Evolutionary conservation across 2,888 invertebrate species (phyloP), one percentile per base, ranked within the genome.

Genomic region (Elegia similella): DNA sequence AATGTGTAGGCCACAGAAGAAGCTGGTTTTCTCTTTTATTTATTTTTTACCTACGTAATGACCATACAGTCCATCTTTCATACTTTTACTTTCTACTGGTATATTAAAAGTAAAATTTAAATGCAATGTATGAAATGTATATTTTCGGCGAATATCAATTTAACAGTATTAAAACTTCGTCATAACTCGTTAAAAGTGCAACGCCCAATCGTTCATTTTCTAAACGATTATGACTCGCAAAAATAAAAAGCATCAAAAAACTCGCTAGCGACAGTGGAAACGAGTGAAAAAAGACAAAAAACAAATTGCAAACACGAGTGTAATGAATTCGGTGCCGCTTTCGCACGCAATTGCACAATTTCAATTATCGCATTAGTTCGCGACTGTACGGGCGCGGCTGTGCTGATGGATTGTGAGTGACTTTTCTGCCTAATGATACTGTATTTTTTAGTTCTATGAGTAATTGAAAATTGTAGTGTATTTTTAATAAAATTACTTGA

Each of bases 281-380:
- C 68, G 73, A 69, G 77, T 69, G 79, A 80, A 80, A 82, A 73
- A 63, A 58, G 62, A 58, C 63, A 76, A 74, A 73, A 80, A 76
- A 77, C 73, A 78, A 82, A 81, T 75, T 80, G 80, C 80, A 76
- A 84, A 86, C 79, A 79, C 75, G 76, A 71, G 74, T 70, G 80
- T 90, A 89, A 90, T 90, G 89, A 90, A 88, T 90, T 88, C 83
- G 84, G 83, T 69, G 81, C 76, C 76, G 77, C 83, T 84, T 88
- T 90, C 79, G 90, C 92, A 92, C 90, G 92, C 90, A 88, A 91
- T 91, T 91, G 90, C 92, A 91, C 90, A 88, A 88, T 92, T 92
- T 91, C 92, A 92, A 92, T 92, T 92, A 92, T 89, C 86, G 79
- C 85, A 92, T 91, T 92, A 91, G 86, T 84, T 80, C 66, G 72